Evolutionary conservation across 2,113 vertebrate species (phyloP).

Genomic region (Oxyruncus cristatus): DNA sequence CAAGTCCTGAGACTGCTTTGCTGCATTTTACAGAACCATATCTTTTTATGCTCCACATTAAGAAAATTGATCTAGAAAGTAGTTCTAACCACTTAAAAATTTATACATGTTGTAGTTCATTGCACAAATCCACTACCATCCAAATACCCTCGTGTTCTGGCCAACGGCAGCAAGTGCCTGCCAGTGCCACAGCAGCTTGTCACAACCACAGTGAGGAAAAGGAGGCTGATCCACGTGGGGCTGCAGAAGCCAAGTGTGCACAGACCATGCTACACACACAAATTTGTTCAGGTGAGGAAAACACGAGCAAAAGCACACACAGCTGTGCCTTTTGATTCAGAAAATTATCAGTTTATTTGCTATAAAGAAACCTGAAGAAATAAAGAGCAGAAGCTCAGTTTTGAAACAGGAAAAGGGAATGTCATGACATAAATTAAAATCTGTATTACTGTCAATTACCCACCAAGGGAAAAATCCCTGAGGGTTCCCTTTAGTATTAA

Average conservation of each 20-base stretch:
- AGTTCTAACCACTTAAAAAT: background rate
- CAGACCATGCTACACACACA: fast-evolving
- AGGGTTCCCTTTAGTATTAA: background rate
- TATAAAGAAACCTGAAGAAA: background rate
- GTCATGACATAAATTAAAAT: background rate
- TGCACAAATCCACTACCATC: background rate
- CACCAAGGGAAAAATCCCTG: background rate
- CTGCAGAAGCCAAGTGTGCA: background rate
- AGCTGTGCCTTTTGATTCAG: background rate
- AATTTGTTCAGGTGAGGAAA: background rate
- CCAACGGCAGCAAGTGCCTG: background rate
- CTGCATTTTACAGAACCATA: background rate
- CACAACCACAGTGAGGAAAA: fast-evolving
- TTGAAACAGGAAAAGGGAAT: background rate
- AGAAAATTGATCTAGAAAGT: fast-evolving
- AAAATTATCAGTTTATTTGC: background rate
- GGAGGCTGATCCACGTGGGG: fast-evolving
- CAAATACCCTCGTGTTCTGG: background rate
- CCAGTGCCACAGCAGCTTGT: background rate
- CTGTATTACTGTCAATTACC: background rate
- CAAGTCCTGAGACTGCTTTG: background rate
- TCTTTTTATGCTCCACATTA: background rate
- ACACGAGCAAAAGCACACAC: background rate
- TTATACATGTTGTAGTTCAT: background rate
- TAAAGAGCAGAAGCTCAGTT: background rate